Evolutionary conservation across 1,140 invertebrate genomes (phyloP).

Genomic region (Pygmarrhopalites habei): DNA sequence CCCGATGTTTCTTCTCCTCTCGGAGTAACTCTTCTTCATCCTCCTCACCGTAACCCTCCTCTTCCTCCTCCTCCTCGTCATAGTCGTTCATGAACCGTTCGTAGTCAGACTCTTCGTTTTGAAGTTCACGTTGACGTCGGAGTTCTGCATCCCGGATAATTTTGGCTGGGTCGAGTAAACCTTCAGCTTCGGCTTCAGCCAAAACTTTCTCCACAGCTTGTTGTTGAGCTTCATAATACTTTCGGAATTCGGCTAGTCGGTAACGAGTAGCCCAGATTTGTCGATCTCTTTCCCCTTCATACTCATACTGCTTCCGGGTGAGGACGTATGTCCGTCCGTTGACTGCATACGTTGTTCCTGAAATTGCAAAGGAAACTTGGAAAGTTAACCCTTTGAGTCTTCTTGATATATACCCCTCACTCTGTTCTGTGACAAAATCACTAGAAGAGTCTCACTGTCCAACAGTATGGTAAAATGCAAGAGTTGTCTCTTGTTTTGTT

Average conservation of each 20-base stretch:
- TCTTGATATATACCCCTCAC: too few species aligned
- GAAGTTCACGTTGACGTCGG: not conserved
- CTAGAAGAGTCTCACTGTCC: too few species aligned
- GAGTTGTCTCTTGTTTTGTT: too few species aligned
- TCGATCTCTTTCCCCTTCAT: not conserved
- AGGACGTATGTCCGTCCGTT: not conserved
- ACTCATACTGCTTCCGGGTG: not conserved
- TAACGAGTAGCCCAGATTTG: not conserved
- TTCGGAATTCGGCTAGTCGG: not conserved
- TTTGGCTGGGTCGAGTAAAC: not conserved
- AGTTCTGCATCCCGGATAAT: not conserved
- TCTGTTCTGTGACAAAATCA: too few species aligned
- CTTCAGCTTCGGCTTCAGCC: not conserved
- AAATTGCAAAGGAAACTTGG: too few species aligned
- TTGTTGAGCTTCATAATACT: not conserved
- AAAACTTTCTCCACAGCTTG: not conserved
- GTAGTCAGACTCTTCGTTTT: constrained; percentile 5
- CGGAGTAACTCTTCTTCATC: constrained; percentile 1
- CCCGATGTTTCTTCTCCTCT: too few species aligned
- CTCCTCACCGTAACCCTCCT: constrained; percentile 12
- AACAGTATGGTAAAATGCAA: too few species aligned
- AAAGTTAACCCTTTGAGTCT: too few species aligned
- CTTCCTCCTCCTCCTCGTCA: constrained; percentile 5
- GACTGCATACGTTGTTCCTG: constrained; percentile 2
- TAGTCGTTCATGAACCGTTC: constrained; percentile 10